Evolutionary conservation across 2,113 vertebrate species (phyloP), one percentile per base, ranked within the genome.

Genomic region (Xiphophorus hellerii): DNA sequence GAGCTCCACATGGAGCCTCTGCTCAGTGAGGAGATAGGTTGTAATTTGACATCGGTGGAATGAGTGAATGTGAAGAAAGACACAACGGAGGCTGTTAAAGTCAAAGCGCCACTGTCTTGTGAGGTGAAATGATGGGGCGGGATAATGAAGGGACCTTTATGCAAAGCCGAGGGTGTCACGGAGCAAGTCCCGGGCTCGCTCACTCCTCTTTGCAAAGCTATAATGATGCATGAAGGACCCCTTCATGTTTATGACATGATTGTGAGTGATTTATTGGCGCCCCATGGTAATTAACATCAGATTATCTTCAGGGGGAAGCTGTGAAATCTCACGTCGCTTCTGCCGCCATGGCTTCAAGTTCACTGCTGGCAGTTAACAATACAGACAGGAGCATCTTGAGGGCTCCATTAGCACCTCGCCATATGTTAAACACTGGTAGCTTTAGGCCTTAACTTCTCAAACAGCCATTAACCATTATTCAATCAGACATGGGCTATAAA

Each of bases 211-310:
- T 42, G 72, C 75, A 28, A 82, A 74, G 80, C 77, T 67, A 86
- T 90, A 89, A 90, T 82, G 88, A 90, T 84, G 86, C 88, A 86
- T 90, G 86, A 90, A 90, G 89, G 89, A 77, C 77, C 72, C 87
- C 84, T 88, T 87, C 83, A 86, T 83, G 77, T 90, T 88, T 86
- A 82, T 83, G 87, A 86, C 80, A 73, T 87, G 88, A 87, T 86
- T 86, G 83, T 73, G 73, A 84, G 86, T 86, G 89, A 89, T 92
- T 89, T 84, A 90, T 89, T 74, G 79, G 73, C 89, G 78, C 69
- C 80, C 71, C 69, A 22, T 39, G 73, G 66, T 90, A 87, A 90
- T 90, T 89, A 92, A 77, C 87, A 82, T 87, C 87, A 84, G 78
- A 89, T 88, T 81, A 88, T 78, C 87, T 84, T 88, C 87, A 76